phyloP scores from a whole-genome alignment of 2,888 invertebrate species.

The Andrena camellia region DNA sequence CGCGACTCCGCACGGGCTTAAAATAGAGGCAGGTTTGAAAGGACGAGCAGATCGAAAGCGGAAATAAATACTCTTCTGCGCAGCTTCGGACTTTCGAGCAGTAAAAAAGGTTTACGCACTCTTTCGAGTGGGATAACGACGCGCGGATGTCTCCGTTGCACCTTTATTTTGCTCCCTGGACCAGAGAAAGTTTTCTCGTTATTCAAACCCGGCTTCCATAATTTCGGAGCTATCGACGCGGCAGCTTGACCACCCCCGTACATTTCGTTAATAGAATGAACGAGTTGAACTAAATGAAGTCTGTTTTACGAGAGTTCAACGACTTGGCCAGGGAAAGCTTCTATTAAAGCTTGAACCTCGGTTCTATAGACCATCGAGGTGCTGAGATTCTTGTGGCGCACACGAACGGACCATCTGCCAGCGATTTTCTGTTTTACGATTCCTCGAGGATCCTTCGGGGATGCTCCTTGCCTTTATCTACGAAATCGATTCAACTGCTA shows the following conservation, averaged over 20 bases:
- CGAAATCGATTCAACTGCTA: conserved; percentile 2
- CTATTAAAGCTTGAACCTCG: background rate
- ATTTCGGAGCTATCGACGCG: background rate
- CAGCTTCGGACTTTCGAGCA: conserved; percentile 19
- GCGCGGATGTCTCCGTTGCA: too few relatives aligned
- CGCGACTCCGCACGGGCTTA: conserved; percentile 17
- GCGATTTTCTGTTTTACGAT: background rate
- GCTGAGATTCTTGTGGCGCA: background rate
- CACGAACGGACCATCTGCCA: background rate
- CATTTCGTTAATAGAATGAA: background rate
- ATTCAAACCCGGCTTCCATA: background rate
- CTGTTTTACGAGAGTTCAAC: background rate
- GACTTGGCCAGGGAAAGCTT: background rate
- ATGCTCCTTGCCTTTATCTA: background rate
- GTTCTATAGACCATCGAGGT: background rate
- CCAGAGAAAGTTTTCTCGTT: background rate
- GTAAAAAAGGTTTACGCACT: too few relatives aligned
- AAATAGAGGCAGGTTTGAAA: conserved; percentile 49
- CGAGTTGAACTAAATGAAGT: background rate
- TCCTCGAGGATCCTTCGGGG: background rate
- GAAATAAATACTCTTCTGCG: conserved; percentile 43
- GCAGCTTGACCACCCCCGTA: background rate
- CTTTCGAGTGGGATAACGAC: too few relatives aligned
- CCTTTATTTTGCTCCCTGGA: too few relatives aligned
- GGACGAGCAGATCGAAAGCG: conserved; percentile 39